Evolutionary conservation across 2,797 vertebrate genomes (phyloP).

Genomic region (Sphenopsis melanotis): DNA sequence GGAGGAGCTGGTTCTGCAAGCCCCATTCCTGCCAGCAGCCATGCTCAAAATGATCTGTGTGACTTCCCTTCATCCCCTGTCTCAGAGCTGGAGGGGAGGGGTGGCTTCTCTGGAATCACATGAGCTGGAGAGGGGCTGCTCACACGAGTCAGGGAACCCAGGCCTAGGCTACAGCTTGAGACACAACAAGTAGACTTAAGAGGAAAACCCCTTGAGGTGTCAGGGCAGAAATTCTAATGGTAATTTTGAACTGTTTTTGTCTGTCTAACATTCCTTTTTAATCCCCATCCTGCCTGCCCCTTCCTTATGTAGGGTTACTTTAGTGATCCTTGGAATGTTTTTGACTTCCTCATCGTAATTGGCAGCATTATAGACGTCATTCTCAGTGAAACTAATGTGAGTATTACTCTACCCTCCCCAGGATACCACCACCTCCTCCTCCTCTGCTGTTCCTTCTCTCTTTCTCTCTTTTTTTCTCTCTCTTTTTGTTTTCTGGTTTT

Average conservation of each 20-base stretch:
- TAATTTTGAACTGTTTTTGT: slow-evolving; percentile 78
- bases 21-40: background rate
- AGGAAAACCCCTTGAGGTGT: slow-evolving; percentile 38
- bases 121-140: background rate
- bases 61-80: background rate
- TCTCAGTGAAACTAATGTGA: slow-evolving; percentile 99
- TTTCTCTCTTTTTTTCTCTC: slow-evolving; percentile 53
- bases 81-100: background rate
- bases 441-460: slow-evolving; percentile 62
- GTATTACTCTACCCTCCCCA: slow-evolving; percentile 84
- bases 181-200: background rate
- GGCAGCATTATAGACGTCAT: slow-evolving; percentile 99
- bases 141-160: background rate
- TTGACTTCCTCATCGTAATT: slow-evolving; percentile 99
- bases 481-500: slow-evolving; percentile 77
- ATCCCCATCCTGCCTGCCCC: slow-evolving; percentile 86
- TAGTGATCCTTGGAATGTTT: slow-evolving; percentile 99
- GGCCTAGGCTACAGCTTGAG: background rate
- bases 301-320: slow-evolving; percentile 99
- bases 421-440: slow-evolving; percentile 75
- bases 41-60: background rate
- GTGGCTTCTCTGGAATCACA: background rate
- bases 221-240: slow-evolving; percentile 71
- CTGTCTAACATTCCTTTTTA: slow-evolving; percentile 87
- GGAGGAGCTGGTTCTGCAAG: background rate